Evolutionary conservation across 2,113 vertebrate species (phyloP), one percentile per base, ranked within the genome.

Genomic region (Alces alces): DNA sequence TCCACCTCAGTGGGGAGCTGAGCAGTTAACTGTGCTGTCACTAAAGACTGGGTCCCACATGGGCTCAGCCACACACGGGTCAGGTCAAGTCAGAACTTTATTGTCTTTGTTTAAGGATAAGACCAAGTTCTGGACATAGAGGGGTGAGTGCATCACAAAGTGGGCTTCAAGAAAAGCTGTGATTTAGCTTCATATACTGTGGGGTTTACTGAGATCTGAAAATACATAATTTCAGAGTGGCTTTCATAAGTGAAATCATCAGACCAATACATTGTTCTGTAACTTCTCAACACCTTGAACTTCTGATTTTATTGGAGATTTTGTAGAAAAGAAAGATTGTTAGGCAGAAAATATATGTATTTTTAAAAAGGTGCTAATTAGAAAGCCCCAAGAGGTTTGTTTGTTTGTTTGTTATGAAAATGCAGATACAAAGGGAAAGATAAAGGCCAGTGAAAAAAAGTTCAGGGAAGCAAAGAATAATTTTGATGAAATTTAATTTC

Each of bases 181-280:
- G 43, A 83, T 80, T 95, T 78, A 94, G 58, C 43, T 61, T 95
- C 92, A 70, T 83, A 54, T 28, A 30, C 33, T 64, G 33, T 83
- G 21, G 13, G 17, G 86, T 86, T 97, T 80, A 95, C 52, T 83
- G 66, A 97, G 39, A 43, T 91, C 86, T 91, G 43, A 86, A 96
- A 97, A 94, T 52, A 93, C 19, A 7, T 54, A 73, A 96, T 86
- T 95, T 96, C 33, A 89, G 55, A 95, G 86, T 93, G 80, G 64
- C 43, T 92, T 94, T 66, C 57, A 86, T 96, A 93, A 97, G 91
- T 85, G 43, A 95, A 92, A 86, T 94, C 76, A 96, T 85, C 36
- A 94, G 91, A 82, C 58, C 85, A 73, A 17, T 66, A 76, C 36
- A 61, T 84, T 93, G 95, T 95, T 98, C 93, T 80, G 19, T 82